Evolutionary conservation across 2,888 invertebrate species (phyloP).

Genomic region (Geophilus truncorum): DNA sequence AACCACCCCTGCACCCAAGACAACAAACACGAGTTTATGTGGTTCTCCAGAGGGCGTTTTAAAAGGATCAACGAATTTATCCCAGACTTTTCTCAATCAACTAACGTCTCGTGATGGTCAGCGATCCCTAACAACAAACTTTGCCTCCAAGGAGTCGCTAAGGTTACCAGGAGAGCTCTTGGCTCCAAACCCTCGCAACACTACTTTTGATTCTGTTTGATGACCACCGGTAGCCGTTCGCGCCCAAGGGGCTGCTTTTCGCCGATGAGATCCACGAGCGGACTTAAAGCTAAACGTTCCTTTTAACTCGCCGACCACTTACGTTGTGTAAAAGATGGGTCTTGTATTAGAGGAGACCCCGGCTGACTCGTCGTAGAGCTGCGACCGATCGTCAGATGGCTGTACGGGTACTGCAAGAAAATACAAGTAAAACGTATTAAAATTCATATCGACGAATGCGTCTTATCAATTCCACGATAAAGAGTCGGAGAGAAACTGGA

Average conservation of each 20-base stretch:
- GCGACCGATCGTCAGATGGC: conserved; percentile 12
- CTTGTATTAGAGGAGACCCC: conserved; percentile 25
- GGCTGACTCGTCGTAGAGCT: not conserved
- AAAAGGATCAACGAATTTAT: not conserved
- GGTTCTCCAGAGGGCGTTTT: not conserved
- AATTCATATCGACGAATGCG: not conserved
- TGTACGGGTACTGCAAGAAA: conserved; percentile 13
- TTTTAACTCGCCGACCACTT: not conserved
- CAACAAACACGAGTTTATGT: too few relatives aligned
- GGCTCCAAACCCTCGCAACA: not conserved
- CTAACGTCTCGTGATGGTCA: conserved; percentile 1
- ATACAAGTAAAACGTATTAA: not conserved
- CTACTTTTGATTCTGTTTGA: conserved; percentile 12
- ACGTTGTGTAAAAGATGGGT: conserved; percentile 22
- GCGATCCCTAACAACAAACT: conserved; percentile 1
- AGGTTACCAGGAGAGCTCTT: conserved; percentile 2
- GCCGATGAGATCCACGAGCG: not conserved
- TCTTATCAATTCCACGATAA: not conserved
- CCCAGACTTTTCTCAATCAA: conserved; percentile 1
- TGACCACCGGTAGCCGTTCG: not conserved
- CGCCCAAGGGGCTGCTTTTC: conserved; percentile 4
- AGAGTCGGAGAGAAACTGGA: not conserved
- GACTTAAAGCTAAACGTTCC: conserved; percentile 1
- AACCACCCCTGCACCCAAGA: too few relatives aligned
- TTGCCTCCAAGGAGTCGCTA: not conserved